Base-by-base conservation (phyloP, 2,888 invertebrate species). In the Dysmachus trigonus region DNA sequence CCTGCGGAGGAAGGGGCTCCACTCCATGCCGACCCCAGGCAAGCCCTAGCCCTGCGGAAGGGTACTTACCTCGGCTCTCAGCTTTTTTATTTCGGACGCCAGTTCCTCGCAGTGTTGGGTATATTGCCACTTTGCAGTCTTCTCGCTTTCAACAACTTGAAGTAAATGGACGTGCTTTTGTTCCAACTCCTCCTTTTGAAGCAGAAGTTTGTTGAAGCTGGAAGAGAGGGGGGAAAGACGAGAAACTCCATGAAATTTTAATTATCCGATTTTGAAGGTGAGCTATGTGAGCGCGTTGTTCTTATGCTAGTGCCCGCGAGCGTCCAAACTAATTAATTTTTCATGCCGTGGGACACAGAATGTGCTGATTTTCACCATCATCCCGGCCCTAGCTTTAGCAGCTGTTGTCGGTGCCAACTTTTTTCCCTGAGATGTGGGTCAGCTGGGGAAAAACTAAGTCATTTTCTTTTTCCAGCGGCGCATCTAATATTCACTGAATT, bases 81-180 rank as follows among this genome's bases (percentile, higher is more conserved):
- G 93, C 91, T 97, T 97, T 92, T 97, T 97, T 88, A 98, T 97
- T 92, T 98, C 98, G 1, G 95, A 94, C 38, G 95, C 94, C n/a
- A 98, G 94, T 89, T 98, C 98, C 89, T 98, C 98, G 89, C 97
- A 97, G 91, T 98, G 97, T 91, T 97, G 97, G 0, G 97, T 96
- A 92, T 97, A 98, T 92, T 97, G 97, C 96, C 97, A 97, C 90
- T 98, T 97, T 0, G 97, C 97, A 1, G 97, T 97, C 90, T 97
- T 94, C 92, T 98, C 98, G 88, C 97, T 97, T 92, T 98, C 98
- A 85, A 98, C 96, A 87, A 98, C 97, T 91, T 96, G 95, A 87
- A 98, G 94, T 79, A 98, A 93, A 91, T 98, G 98, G 76, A 97
- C 93, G 92, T 98, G 97, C 92, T 98, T 97, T 92, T 98, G 97